Evolutionary conservation across 2,113 vertebrate species (phyloP), one percentile per base, ranked within the genome.

Genomic region (Butastur rufipennis): DNA sequence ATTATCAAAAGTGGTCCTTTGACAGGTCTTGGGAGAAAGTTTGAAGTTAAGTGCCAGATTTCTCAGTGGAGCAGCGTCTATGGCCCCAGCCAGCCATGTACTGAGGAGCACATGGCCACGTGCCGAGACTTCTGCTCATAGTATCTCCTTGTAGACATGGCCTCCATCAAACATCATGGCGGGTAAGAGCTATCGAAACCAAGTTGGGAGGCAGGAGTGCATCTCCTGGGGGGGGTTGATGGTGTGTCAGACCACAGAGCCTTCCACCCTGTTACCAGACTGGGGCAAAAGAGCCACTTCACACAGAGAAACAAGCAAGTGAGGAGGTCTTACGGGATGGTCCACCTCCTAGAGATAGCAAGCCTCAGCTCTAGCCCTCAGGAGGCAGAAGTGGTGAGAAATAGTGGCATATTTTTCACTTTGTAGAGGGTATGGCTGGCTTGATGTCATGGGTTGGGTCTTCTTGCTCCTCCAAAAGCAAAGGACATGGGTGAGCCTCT

Each of bases 61-160:
- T 85, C 40, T 71, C 23, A 36, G 23, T 1, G 9, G n/a, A 36
- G n/a, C 11, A n/a, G 43, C 9, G 0, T n/a, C 34, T 36, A 18
- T 56, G 22, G 26, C 55, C 34, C 42, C 50, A 70, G 8, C 23
- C 50, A 71, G 38, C 8, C 53, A 36, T 0, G 2, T 23, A 18
- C 32, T 16, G 21, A 15, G 83, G 40, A 92, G 15, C 20, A 34
- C 13, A 16, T 0, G 5, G 2, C 38, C 45, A 15, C 0, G 2
- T 25, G 47, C 62, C 1, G 3, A n/a, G 81, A 36, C 8, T 45
- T 29, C 27, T 77, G 34, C 23, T 81, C 7, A 2, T 36, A 9
- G 16, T 22, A 10, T 34, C 21, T 83, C 29, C 32, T 14, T 22
- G 40, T 22, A 62, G 38, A 29, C 3, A 3, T 23, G 40, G 38